These are phyloP conservation scores for Cryptomyrus ogoouensis DNA, from an alignment of 2,113 vertebrate genomes.

Conservation along the genomic window DNA sequence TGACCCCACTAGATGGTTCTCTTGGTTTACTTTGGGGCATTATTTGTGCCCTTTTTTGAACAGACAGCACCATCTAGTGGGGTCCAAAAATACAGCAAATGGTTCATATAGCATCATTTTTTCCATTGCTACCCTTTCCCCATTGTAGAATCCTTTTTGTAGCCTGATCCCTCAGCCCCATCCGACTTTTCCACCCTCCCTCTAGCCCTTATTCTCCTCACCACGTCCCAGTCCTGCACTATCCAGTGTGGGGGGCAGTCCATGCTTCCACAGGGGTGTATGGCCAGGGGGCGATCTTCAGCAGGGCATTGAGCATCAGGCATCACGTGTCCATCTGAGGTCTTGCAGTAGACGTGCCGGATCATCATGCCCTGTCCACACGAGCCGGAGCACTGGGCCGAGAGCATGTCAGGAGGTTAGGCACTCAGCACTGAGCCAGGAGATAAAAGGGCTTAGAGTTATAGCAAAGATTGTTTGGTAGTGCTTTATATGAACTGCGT, in stretches of 20 bases:
- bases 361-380: constrained; percentile 84
- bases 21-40: background rate
- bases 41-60: background rate
- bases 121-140: background rate
- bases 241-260: constrained; percentile 88
- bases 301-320: constrained; percentile 81
- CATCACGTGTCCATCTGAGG: constrained; percentile 81
- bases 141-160: background rate
- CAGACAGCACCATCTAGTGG: background rate
- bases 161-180: background rate
- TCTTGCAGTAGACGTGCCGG: constrained; percentile 92
- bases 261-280: constrained; percentile 88
- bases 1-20: background rate
- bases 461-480: background rate
- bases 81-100: background rate
- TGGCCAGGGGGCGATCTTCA: constrained; percentile 79
- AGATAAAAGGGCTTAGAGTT: background rate
- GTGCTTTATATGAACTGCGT: background rate
- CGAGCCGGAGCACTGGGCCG: constrained; percentile 77
- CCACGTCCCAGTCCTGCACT: constrained; percentile 84
- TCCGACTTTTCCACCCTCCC: background rate
- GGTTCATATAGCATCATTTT: background rate
- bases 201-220: background rate
- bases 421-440: background rate
- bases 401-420: background rate